A percentile compares a stretch with the other conserved stretches of the same genome.
Conservation (phyloP, 2,797 vertebrate species). For the Stomatorhinus walkeri region DNA sequence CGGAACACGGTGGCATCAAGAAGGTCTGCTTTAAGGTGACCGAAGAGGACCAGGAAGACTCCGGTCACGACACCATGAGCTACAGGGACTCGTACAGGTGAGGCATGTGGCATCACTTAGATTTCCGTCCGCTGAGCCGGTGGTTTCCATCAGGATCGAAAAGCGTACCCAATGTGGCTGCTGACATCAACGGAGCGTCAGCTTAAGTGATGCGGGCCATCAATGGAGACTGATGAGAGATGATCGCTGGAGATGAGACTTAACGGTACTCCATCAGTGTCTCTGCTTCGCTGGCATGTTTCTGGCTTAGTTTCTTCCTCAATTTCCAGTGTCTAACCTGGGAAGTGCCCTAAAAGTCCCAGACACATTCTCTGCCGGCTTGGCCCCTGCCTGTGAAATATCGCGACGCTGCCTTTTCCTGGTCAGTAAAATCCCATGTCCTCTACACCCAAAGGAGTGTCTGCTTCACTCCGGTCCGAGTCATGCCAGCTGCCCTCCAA, state of each 20-base stretch:
- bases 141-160: not conserved
- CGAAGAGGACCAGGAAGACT: constrained; percentile 97
- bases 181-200: not conserved
- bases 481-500: not conserved
- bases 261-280: not conserved
- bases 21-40: constrained; percentile 95
- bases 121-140: not conserved
- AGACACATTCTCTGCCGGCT: not conserved
- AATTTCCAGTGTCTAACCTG: not conserved
- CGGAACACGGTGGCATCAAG: constrained; percentile 80
- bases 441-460: constrained; percentile 1
- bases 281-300: not conserved
- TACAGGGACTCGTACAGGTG: constrained; percentile 98
- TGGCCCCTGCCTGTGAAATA: not conserved
- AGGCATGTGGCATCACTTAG: not conserved
- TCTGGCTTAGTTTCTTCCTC: too few species aligned
- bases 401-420: not conserved
- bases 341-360: not conserved
- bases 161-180: not conserved
- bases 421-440: not conserved
- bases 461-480: not conserved
- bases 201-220: not conserved
- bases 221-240: not conserved
- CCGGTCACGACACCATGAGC: constrained; percentile 96
- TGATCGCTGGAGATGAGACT: not conserved